Base-by-base conservation (phyloP, 1,140 invertebrate species). In the Platyura marginata region DNA sequence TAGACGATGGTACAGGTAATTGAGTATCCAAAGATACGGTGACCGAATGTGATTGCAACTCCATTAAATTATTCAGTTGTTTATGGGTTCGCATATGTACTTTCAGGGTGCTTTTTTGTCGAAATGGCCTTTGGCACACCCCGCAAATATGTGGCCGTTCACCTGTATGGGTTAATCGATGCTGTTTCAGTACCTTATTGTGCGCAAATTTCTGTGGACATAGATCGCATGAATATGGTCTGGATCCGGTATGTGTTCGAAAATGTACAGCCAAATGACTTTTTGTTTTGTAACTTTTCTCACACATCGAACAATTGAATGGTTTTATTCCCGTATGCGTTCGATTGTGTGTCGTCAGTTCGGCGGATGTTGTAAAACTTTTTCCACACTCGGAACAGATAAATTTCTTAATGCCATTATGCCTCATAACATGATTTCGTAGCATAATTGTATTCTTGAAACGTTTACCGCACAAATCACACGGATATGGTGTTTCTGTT, bases 161-260 rank as follows among this genome's bases (percentile, higher is more conserved):
- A 0, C 75, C 74, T 0, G 74, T 77, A 51, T 79, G 77, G 60
- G 72, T 67, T 64, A 81, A 54, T 71, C 79, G 62, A 61, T 77
- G 75, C 68, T 64, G 61, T 20, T 53, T 53, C 4, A 67, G 44
- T 36, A 63, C 57, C 48, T 69, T 54, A 19, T 37, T 37, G 35
- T 37, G 35, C 5, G 35, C 35, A 37, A 37, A 37, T 8, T 8
- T 37, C 35, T 8, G 18, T 6, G 35, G 35, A 37, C 72, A 74
- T 2, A 72, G 61, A 20, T 67, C 63, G 53, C 72, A 75, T 16
- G 64, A 65, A 40, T 69, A 72, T 2, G 70, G 71, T 40, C 71
- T 69, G 44, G 72, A 70, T 47, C 72, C 72, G 1, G 70, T 72
- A 46, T 72, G 71, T 10, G 69, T 68, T 13, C 68, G 67, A 62